These are phyloP conservation scores for Clupea harengus DNA, from an alignment of 2,113 vertebrate genomes.

Conservation along the genomic window DNA sequence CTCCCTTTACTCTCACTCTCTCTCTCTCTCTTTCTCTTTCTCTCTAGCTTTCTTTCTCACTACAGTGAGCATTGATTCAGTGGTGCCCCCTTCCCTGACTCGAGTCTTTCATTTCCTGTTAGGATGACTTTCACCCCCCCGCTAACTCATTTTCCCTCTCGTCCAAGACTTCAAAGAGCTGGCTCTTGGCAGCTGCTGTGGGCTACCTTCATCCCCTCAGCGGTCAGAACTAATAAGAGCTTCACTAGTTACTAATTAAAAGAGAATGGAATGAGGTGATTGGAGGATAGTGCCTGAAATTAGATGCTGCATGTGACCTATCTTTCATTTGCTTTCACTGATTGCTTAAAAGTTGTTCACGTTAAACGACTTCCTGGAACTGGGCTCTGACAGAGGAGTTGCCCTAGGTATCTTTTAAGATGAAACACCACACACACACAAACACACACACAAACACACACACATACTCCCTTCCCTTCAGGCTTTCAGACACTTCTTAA, in stretches of 20 bases:
- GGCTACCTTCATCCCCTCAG: neutral
- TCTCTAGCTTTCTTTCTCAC: neutral
- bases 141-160: neutral
- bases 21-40: neutral
- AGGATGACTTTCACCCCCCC: constrained; percentile 40
- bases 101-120: constrained; percentile 36
- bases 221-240: neutral
- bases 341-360: neutral
- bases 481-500: neutral
- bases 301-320: neutral
- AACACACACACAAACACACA: constrained; percentile 17
- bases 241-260: neutral
- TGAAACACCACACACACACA: neutral
- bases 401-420: no score
- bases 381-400: neutral
- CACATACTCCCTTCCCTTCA: neutral
- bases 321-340: neutral
- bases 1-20: constrained; percentile 30
- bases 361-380: neutral
- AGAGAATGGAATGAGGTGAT: neutral
- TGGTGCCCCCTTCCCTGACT: constrained; percentile 32
- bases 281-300: neutral
- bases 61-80: constrained; percentile 44
- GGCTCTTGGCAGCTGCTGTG: neutral
- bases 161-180: neutral